Conservation (phyloP, 64 coral and sea anemone species). For the Catalaphyllia jardinei region DNA sequence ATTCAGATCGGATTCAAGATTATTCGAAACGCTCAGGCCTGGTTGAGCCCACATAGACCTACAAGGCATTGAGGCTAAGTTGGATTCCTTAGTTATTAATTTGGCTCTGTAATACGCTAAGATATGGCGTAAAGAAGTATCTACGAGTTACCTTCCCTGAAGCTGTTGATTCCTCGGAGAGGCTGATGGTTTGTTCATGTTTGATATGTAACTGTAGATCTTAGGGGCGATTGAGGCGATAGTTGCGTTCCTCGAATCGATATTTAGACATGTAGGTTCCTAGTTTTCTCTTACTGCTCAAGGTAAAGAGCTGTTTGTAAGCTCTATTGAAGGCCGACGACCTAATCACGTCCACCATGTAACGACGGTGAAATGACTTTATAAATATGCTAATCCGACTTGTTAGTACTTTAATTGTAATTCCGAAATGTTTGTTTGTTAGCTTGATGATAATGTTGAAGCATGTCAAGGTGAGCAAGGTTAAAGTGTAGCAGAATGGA, state of each 20-base stretch:
- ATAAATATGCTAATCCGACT: constrained; percentile 12
- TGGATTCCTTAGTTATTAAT: neutral
- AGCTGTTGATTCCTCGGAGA: neutral
- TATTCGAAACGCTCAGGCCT: neutral
- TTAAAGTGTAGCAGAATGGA: too few relatives aligned
- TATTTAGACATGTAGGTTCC: neutral
- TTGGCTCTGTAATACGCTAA: neutral
- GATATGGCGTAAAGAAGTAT: neutral
- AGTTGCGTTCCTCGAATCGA: neutral
- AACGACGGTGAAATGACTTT: constrained; percentile 3
- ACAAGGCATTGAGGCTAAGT: neutral
- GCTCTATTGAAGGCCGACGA: neutral
- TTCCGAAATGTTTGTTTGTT: constrained; percentile 1
- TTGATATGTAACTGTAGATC: neutral
- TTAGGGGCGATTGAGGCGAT: too few relatives aligned
- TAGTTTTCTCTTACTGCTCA: neutral
- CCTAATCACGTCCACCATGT: neutral
- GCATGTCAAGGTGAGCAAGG: neutral
- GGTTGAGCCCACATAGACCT: neutral
- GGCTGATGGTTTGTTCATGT: neutral
- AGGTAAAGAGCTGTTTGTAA: neutral
- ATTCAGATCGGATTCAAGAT: neutral
- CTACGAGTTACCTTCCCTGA: neutral
- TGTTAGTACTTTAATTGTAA: neutral
- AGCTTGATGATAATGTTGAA: constrained; percentile 1